phyloP scores from a whole-genome alignment of 2,113 vertebrate species.

The Megaptera novaeangliae region DNA sequence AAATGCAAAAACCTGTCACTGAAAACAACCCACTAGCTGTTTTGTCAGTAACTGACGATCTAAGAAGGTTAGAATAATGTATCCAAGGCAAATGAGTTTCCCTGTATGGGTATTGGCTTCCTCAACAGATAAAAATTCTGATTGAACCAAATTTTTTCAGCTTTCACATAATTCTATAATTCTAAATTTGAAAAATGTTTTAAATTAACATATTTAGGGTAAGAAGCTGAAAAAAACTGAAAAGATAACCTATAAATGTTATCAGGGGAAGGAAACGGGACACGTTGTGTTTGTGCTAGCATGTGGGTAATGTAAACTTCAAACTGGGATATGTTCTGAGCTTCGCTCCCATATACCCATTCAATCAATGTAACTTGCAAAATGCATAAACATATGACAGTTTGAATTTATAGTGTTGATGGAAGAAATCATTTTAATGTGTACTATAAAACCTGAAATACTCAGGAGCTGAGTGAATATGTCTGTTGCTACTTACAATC shows the following conservation, averaged over 20 bases:
- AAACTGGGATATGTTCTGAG: background rate
- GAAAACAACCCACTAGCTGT: background rate
- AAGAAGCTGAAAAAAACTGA: background rate
- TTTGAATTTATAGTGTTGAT: background rate
- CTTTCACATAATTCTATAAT: background rate
- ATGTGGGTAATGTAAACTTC: background rate
- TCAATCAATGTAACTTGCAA: background rate
- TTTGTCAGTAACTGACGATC: background rate
- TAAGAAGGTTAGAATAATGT: background rate
- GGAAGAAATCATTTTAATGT: background rate
- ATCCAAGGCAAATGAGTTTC: background rate
- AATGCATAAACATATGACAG: background rate
- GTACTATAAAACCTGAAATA: background rate
- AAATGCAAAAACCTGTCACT: background rate
- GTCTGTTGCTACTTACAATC: background rate
- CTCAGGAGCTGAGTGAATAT: background rate
- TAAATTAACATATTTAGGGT: background rate
- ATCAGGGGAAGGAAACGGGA: background rate
- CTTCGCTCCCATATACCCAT: background rate
- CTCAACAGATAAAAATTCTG: background rate
- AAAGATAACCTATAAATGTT: background rate
- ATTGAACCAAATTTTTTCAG: background rate
- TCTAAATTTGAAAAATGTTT: background rate
- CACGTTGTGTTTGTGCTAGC: background rate
- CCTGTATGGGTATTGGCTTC: background rate